These are phyloP conservation scores for Vimba vimba DNA, from an alignment of 2,113 vertebrate genomes.

Conservation along the genomic window DNA sequence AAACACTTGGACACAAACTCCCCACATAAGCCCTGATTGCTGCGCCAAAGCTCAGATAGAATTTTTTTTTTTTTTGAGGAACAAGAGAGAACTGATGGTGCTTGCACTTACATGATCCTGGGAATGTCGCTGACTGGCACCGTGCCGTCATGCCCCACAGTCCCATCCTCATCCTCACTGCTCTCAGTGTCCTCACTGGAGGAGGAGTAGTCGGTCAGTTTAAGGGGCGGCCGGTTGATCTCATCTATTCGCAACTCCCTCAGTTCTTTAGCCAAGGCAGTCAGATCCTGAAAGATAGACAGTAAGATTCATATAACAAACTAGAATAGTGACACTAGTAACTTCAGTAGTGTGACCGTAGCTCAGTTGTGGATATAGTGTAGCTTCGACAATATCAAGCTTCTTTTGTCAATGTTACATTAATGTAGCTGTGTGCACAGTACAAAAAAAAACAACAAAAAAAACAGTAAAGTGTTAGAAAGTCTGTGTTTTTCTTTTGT, in stretches of 20 bases:
- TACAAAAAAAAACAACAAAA: too few relatives aligned
- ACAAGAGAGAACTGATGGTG: constrained; percentile 33
- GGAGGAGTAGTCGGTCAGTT: constrained; percentile 97
- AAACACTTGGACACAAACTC: not conserved
- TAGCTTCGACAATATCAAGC: not conserved
- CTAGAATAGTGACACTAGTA: not conserved
- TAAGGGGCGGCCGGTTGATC: constrained; percentile 89
- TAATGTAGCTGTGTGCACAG: too few relatives aligned
- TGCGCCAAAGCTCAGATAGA: not conserved
- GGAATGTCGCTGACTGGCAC: constrained; percentile 96
- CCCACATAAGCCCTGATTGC: not conserved
- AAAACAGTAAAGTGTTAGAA: too few relatives aligned
- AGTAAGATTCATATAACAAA: constrained; percentile 16
- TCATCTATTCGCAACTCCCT: constrained; percentile 94
- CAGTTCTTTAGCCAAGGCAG: constrained; percentile 93
- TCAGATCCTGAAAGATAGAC: constrained; percentile 83
- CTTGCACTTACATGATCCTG: constrained; percentile 88
- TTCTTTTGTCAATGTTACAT: not conserved
- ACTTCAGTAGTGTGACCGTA: constrained; percentile 22
- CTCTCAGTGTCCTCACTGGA: constrained; percentile 95
- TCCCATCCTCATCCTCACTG: constrained; percentile 91
- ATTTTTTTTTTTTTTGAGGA: constrained; percentile 27
- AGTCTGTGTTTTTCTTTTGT: too few relatives aligned
- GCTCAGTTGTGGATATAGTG: not conserved
- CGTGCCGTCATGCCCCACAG: constrained; percentile 88